Evolutionary conservation across 2,888 invertebrate genomes (phyloP).

Genomic region (Nemapogon koenigi): DNA sequence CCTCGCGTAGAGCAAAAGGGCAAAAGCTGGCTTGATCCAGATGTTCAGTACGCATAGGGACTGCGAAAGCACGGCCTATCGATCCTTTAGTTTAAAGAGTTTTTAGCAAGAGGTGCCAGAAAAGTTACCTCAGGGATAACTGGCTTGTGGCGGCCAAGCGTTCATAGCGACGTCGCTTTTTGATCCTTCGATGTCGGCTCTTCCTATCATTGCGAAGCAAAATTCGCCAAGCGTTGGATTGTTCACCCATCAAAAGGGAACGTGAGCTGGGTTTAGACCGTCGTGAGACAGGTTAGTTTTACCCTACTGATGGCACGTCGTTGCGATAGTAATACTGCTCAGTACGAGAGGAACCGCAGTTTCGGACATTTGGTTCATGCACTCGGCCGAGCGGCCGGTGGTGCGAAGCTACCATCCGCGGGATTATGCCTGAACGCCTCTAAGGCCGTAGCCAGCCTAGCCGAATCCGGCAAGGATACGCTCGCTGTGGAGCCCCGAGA

Average conservation of each 20-base stretch:
- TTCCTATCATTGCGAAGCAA: slow-evolving; percentile 78
- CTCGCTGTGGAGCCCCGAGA: slow-evolving; percentile 38
- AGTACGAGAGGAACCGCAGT: slow-evolving; percentile 66
- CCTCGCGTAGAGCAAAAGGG: slow-evolving; percentile 75
- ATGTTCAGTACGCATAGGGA: slow-evolving; percentile 70
- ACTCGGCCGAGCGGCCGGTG: slow-evolving; percentile 69
- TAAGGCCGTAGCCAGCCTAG: slow-evolving; percentile 70
- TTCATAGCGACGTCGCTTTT: slow-evolving; percentile 72
- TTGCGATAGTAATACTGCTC: slow-evolving; percentile 63
- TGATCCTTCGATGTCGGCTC: slow-evolving; percentile 78
- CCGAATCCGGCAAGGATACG: slow-evolving; percentile 51
- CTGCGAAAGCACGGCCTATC: slow-evolving; percentile 72
- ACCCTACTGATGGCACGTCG: slow-evolving; percentile 62
- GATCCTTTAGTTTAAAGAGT: slow-evolving; percentile 66
- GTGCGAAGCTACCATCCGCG: slow-evolving; percentile 70
- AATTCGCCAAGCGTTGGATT: slow-evolving; percentile 76
- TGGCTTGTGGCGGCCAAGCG: slow-evolving; percentile 71
- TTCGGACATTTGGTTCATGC: slow-evolving; percentile 68
- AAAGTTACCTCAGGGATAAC: slow-evolving; percentile 77
- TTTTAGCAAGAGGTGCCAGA: slow-evolving; percentile 72
- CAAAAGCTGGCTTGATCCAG: slow-evolving; percentile 72
- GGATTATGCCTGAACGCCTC: slow-evolving; percentile 68
- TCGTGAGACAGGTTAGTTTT: slow-evolving; percentile 70
- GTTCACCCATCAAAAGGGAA: slow-evolving; percentile 73
- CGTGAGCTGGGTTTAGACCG: slow-evolving; percentile 72